Evolutionary conservation across 2,113 vertebrate genomes (phyloP).

Genomic region (Erinaceus europaeus): DNA sequence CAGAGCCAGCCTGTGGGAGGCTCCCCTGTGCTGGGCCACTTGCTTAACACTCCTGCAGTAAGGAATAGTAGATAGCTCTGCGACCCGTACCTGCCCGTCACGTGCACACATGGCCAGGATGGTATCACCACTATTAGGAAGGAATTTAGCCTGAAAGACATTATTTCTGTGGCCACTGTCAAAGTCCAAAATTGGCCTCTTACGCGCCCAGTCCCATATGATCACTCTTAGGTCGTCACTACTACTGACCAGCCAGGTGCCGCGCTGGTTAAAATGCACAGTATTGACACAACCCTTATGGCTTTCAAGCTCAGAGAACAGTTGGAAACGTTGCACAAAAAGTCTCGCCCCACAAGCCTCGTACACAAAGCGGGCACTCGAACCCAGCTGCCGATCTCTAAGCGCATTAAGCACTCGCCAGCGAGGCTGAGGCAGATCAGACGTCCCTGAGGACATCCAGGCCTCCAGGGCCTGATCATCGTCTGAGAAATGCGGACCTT

Average conservation of each 20-base stretch:
- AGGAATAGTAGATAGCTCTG: constrained; percentile 88
- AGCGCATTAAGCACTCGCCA: constrained; percentile 87
- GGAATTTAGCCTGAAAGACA: constrained; percentile 94
- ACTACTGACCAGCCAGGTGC: constrained; percentile 89
- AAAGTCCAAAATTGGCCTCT: constrained; percentile 85
- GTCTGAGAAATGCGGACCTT: constrained; percentile 31
- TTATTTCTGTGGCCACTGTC: constrained; percentile 93
- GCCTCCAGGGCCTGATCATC: constrained; percentile 86
- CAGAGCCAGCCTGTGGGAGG: constrained; percentile 91
- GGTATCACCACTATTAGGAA: constrained; percentile 92
- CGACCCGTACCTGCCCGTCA: constrained; percentile 90
- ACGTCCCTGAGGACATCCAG: constrained; percentile 87
- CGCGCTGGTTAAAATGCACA: constrained; percentile 93
- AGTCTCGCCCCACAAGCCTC: constrained; percentile 88
- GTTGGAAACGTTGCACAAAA: constrained; percentile 88
- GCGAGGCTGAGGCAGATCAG: constrained; percentile 78
- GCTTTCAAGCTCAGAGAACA: constrained; percentile 86
- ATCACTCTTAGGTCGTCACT: constrained; percentile 92
- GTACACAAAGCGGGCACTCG: constrained; percentile 83
- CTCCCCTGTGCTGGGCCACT: constrained; percentile 91
- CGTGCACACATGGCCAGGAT: constrained; percentile 91
- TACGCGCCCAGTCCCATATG: constrained; percentile 91
- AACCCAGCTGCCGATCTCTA: constrained; percentile 85
- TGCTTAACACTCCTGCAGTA: constrained; percentile 88
- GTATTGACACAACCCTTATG: constrained; percentile 91